A percentile compares a stretch with the other conserved stretches of the same genome.
phyloP scores from a whole-genome alignment of 1,140 invertebrate species.

The Eupeodes corollae region DNA sequence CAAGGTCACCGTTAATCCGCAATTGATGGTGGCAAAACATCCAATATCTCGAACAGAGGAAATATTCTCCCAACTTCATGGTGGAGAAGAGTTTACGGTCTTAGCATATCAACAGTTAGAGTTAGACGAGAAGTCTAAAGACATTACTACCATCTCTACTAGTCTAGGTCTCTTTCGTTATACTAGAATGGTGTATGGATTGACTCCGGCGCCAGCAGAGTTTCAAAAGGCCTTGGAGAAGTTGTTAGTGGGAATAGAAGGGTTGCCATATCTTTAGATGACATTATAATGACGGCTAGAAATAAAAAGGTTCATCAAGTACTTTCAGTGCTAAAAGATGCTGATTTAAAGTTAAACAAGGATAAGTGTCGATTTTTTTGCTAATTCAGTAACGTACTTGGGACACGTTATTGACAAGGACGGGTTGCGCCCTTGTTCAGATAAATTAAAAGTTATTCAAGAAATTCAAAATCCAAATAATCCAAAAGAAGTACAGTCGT shows the following conservation, averaged over 20 bases:
- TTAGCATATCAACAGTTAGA: conserved; percentile 17
- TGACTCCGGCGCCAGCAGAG: conserved; percentile 17
- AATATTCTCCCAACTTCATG: conserved; percentile 13
- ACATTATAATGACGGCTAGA: conserved; percentile 15
- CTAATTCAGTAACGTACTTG: conserved; percentile 17
- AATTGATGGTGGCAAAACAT: conserved; percentile 12
- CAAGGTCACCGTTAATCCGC: conserved; percentile 3
- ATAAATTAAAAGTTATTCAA: conserved; percentile 15
- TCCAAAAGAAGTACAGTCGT: conserved; percentile 17
- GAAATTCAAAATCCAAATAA: conserved; percentile 13
- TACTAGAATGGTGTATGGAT: conserved; percentile 13
- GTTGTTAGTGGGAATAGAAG: conserved; percentile 11
- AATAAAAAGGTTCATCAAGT: conserved; percentile 8
- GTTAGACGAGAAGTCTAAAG: conserved; percentile 7
- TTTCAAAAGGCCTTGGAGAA: conserved; percentile 22
- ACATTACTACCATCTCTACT: conserved; percentile 15
- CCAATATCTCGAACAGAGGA: conserved; percentile 18
- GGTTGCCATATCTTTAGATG: conserved; percentile 19
- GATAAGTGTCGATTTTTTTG: conserved; percentile 14
- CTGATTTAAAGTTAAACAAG: conserved; percentile 14
- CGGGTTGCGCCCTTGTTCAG: conserved; percentile 11
- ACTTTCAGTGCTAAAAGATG: conserved; percentile 13
- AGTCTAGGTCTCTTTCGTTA: conserved; percentile 10
- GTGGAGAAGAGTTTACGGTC: conserved; percentile 14
- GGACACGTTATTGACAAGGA: conserved; percentile 20